These are phyloP conservation scores for Polyommatus icarus DNA, from an alignment of 2,888 invertebrate genomes.

Conservation along the genomic window DNA sequence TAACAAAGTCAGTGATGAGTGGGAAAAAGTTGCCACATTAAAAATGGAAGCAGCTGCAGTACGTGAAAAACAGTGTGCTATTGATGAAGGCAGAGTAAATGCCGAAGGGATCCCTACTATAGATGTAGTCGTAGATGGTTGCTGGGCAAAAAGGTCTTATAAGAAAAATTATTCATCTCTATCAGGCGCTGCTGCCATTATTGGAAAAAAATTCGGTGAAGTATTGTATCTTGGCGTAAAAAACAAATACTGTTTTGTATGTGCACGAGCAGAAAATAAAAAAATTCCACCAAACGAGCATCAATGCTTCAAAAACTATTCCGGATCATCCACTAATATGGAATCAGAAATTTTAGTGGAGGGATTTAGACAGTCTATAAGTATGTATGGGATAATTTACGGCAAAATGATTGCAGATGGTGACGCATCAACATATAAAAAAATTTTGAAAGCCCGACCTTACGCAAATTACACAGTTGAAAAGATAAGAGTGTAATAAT, in stretches of 20 bases:
- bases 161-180: too few relatives aligned
- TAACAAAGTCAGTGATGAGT: too few relatives aligned
- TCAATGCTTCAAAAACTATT: conserved; percentile 11
- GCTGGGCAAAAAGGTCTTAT: too few relatives aligned
- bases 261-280: not conserved
- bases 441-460: conserved; percentile 14
- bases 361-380: not conserved
- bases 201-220: not conserved
- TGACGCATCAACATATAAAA: conserved; percentile 1
- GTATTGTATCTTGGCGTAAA: conserved; percentile 1
- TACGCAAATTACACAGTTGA: conserved; percentile 8
- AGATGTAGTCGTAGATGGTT: conserved; percentile 14
- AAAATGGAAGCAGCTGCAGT: not conserved
- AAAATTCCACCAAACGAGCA: not conserved
- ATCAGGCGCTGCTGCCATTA: not conserved
- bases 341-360: conserved; percentile 16
- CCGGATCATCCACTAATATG: not conserved
- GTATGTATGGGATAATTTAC: conserved; percentile 19
- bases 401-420: conserved; percentile 9
- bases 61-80: not conserved
- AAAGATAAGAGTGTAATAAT: not conserved
- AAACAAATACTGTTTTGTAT: conserved; percentile 11
- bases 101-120: not conserved
- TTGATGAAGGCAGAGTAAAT: not conserved
- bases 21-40: not conserved